phyloP scores from a whole-genome alignment of 2,113 vertebrate species.

The Eira barbara region DNA sequence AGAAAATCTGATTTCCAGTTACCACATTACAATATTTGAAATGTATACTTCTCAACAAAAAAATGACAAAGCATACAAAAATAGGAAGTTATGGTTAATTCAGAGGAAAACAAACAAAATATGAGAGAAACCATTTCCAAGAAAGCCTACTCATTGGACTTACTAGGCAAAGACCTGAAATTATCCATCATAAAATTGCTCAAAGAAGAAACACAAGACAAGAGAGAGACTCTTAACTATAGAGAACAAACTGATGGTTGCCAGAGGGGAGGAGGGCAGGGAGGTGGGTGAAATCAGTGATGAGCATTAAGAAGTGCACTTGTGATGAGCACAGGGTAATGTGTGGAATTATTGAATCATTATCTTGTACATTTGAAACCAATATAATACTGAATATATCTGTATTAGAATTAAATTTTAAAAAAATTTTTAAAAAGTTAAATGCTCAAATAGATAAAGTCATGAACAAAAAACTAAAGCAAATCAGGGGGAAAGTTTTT shows the following conservation, averaged over 20 bases:
- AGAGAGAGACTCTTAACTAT: not conserved
- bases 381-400: not conserved
- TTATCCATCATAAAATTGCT: not conserved
- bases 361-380: not conserved
- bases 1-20: not conserved
- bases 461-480: not conserved
- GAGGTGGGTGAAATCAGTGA: not conserved
- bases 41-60: not conserved
- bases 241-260: not conserved
- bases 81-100: not conserved
- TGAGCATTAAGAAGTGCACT: not conserved
- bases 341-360: fast-evolving
- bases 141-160: not conserved
- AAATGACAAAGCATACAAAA: not conserved
- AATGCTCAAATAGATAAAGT: not conserved
- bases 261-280: not conserved
- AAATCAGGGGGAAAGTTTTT: not conserved
- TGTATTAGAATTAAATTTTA: not conserved
- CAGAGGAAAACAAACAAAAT: not conserved
- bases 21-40: not conserved
- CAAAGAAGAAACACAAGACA: not conserved
- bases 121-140: not conserved
- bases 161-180: not conserved
- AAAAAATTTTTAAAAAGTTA: not conserved
- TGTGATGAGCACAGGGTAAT: not conserved